These are phyloP conservation scores for Chionomys nivalis DNA, from an alignment of 2,113 vertebrate species.

Conservation along the genomic window DNA sequence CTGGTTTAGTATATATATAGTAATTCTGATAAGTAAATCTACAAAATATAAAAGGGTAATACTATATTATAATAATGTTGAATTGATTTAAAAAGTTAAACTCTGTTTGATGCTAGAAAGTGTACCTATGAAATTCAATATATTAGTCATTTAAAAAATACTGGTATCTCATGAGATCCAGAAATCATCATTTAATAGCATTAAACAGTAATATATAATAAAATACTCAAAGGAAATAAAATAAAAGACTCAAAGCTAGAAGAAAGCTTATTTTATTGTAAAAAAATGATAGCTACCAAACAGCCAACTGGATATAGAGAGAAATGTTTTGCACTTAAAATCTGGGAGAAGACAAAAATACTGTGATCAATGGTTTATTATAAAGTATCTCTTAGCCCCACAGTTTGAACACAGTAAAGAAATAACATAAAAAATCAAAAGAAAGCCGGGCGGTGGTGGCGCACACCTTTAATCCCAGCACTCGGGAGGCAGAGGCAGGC, in stretches of 20 bases:
- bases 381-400: neutral
- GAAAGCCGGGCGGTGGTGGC: no score
- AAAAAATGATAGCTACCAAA: neutral
- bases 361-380: neutral
- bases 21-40: neutral
- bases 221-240: neutral
- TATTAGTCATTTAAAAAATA: neutral
- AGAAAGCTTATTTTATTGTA: neutral
- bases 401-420: neutral
- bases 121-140: neutral
- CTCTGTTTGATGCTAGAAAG: constrained; percentile 22
- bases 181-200: constrained; percentile 19
- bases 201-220: constrained; percentile 6
- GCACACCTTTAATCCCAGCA: no score
- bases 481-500: no score
- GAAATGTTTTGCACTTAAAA: neutral
- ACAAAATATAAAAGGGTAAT: neutral
- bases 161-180: neutral
- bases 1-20: neutral
- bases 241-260: neutral
- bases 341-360: neutral
- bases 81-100: neutral
- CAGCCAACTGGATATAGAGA: neutral
- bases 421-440: neutral
- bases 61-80: neutral